A percentile compares a stretch with the other conserved stretches of the same genome.
phyloP scores from a whole-genome alignment of 1,140 invertebrate genomes.

The Euura saliciscinereae region DNA sequence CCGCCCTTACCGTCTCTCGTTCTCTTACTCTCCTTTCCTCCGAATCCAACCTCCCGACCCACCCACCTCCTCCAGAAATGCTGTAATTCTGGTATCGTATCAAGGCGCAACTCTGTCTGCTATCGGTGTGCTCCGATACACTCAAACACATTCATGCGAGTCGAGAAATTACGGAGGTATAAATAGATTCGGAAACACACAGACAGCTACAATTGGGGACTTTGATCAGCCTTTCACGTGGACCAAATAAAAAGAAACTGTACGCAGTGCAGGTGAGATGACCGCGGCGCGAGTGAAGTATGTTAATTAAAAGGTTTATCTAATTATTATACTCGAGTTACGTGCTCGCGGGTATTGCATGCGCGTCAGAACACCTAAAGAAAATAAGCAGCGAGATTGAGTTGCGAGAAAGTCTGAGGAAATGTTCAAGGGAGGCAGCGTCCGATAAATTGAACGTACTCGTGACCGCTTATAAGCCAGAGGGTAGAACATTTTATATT shows the following conservation, averaged over 20 bases:
- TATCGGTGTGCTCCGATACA: background rate
- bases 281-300: background rate
- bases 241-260: too few relatives aligned
- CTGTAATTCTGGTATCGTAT: constrained; percentile 44
- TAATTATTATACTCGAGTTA: background rate
- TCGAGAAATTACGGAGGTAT: constrained; percentile 3
- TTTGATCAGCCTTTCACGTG: too few relatives aligned
- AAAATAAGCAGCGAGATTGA: background rate
- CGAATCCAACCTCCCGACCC: constrained; percentile 21
- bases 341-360: background rate
- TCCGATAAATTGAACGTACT: constrained; percentile 1
- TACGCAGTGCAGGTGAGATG: too few relatives aligned
- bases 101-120: constrained; percentile 36
- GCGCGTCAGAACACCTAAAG: background rate
- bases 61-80: constrained; percentile 23
- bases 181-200: background rate
- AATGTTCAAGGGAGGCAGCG: background rate
- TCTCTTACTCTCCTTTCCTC: constrained; percentile 24
- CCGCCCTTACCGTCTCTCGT: constrained; percentile 16
- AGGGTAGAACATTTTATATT: too few relatives aligned
- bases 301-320: background rate
- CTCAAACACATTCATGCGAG: constrained; percentile 18
- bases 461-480: too few relatives aligned
- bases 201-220: background rate
- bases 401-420: background rate